A percentile compares a stretch with the other conserved stretches of the same genome.
These are phyloP conservation scores for Azemiops feae DNA, from an alignment of 2,113 vertebrate genomes.

Conservation along the genomic window DNA sequence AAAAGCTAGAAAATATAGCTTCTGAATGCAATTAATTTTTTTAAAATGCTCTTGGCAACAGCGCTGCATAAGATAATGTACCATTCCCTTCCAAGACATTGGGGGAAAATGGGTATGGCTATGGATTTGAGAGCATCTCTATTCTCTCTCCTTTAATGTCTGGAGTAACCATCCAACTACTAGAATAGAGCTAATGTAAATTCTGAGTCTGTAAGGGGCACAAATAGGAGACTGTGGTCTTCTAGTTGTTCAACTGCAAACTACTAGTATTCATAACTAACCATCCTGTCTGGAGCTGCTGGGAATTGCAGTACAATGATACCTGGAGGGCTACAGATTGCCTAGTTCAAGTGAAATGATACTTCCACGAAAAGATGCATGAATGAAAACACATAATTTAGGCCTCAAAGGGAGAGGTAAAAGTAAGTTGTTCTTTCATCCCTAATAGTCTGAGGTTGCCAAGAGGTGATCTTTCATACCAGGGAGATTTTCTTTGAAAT, in stretches of 20 bases:
- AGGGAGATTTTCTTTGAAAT: not conserved
- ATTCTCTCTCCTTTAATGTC: not conserved
- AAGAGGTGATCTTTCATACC: not conserved
- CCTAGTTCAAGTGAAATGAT: not conserved
- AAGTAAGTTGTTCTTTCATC: not conserved
- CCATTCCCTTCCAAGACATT: not conserved
- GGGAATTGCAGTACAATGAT: not conserved
- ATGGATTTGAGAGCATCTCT: not conserved
- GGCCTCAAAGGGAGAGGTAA: not conserved
- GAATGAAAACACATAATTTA: not conserved
- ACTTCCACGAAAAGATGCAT: not conserved
- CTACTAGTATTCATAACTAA: not conserved
- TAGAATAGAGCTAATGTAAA: not conserved
- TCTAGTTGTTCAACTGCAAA: not conserved
- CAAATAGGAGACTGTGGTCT: not conserved
- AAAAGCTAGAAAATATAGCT: not conserved
- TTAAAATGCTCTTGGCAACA: not conserved
- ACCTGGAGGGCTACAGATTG: not conserved
- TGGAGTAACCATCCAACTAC: not conserved
- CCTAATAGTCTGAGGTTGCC: not conserved
- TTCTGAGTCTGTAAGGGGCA: not conserved
- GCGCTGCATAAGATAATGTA: not conserved
- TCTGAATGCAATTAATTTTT: not conserved
- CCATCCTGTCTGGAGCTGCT: not conserved
- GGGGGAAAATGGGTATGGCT: not conserved